These are phyloP conservation scores for Bemisia tabaci DNA, from an alignment of 1,140 invertebrate genomes.

Conservation along the genomic window DNA sequence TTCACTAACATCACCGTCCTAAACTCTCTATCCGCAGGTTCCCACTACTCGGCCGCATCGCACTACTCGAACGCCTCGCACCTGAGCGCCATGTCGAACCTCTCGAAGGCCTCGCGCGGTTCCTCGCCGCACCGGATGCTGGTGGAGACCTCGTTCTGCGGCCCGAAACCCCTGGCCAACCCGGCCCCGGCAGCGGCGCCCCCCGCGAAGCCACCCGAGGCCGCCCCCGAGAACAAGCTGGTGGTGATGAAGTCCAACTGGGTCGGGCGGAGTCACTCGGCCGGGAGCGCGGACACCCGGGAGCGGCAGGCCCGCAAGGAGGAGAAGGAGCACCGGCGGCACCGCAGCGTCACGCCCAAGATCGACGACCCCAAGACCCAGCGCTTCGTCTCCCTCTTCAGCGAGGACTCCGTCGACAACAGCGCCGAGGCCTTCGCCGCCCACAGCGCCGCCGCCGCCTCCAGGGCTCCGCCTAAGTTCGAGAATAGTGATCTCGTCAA, in stretches of 20 bases:
- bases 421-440: constrained; percentile 10
- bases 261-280: background rate
- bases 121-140: constrained; percentile 78
- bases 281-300: background rate
- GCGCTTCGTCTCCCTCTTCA: constrained; percentile 18
- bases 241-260: background rate
- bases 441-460: constrained; percentile 2
- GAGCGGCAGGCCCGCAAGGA: background rate
- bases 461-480: no score
- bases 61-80: constrained; percentile 37
- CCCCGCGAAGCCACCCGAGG: constrained; percentile 9
- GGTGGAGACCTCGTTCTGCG: constrained; percentile 77
- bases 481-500: constrained; percentile 19
- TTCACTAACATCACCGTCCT: background rate
- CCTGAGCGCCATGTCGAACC: constrained; percentile 43
- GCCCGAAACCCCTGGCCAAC: constrained; percentile 43
- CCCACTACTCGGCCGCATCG: constrained; percentile 17
- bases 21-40: constrained; percentile 15
- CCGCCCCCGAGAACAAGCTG: background rate
- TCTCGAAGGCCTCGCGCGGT: constrained; percentile 43
- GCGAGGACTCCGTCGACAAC: constrained; percentile 14
- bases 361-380: constrained; percentile 16
- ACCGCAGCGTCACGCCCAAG: background rate
- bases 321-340: background rate
- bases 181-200: constrained; percentile 9